Evolutionary conservation across 2,797 vertebrate genomes (phyloP).

Genomic region (Manis crassicaudata): DNA sequence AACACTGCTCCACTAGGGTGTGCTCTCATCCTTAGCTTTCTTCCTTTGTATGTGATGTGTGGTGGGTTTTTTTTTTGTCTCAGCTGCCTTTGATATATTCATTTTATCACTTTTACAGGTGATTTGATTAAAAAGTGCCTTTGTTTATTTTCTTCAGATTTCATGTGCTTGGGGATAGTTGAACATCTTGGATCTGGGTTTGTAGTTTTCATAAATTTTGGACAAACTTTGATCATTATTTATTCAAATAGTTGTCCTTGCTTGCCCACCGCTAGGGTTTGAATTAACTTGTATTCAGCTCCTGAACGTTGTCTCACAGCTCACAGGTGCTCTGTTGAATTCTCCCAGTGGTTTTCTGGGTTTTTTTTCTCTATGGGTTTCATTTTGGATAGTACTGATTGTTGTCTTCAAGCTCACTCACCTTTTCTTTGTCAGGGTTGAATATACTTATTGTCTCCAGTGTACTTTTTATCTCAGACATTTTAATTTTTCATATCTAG

Average conservation of each 20-base stretch:
- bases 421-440: not conserved
- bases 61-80: not conserved
- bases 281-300: not conserved
- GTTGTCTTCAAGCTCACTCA: not conserved
- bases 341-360: not conserved
- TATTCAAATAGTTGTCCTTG: conserved; percentile 9
- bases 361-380: not conserved
- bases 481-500: not conserved
- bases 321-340: not conserved
- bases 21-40: not conserved
- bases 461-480: not conserved
- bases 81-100: not conserved
- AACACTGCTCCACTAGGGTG: not conserved
- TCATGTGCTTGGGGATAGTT: not conserved
- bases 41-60: not conserved
- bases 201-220: not conserved
- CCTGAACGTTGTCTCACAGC: not conserved
- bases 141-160: not conserved
- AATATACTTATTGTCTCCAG: not conserved
- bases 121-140: not conserved
- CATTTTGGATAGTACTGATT: not conserved
- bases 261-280: not conserved
- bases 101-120: not conserved
- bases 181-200: not conserved
- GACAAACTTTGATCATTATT: not conserved